A percentile compares a stretch with the other conserved stretches of the same genome.
phyloP scores from a whole-genome alignment of 2,888 invertebrate species.

The Thyatira batis region DNA sequence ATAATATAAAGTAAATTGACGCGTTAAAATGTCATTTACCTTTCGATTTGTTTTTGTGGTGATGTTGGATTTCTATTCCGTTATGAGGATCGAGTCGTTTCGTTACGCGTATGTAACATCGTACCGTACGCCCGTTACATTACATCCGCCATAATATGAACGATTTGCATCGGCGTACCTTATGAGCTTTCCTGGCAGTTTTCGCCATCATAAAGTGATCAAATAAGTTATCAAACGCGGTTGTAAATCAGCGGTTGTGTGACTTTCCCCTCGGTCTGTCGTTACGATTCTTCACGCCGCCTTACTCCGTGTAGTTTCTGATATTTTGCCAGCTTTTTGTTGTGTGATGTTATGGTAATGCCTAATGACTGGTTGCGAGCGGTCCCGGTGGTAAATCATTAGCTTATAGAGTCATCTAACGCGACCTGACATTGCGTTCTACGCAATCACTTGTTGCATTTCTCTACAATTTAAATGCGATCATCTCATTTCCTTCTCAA shows the following conservation, averaged over 20 bases:
- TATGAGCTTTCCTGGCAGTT: constrained; percentile 72
- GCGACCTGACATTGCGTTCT: constrained; percentile 4
- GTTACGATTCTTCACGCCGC: constrained; percentile 70
- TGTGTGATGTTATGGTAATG: constrained; percentile 59
- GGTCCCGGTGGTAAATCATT: constrained; percentile 38
- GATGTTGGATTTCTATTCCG: constrained; percentile 64
- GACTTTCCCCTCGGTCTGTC: constrained; percentile 65
- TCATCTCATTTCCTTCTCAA: background rate
- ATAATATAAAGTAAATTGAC: constrained; percentile 25
- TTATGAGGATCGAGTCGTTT: constrained; percentile 53
- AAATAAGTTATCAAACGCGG: constrained; percentile 73
- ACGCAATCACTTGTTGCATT: background rate
- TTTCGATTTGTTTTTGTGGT: constrained; percentile 26
- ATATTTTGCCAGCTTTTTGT: constrained; percentile 67
- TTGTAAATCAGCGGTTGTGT: constrained; percentile 63
- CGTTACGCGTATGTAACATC: constrained; percentile 48
- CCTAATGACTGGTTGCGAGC: constrained; percentile 55
- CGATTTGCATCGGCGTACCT: constrained; percentile 72
- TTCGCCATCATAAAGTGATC: constrained; percentile 80
- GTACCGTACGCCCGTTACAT: constrained; percentile 56
- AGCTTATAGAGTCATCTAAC: constrained; percentile 20
- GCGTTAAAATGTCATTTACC: constrained; percentile 64
- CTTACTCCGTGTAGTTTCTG: constrained; percentile 55
- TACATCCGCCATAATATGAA: constrained; percentile 56
- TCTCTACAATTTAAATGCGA: constrained; percentile 2